A percentile compares a stretch with the other conserved stretches of the same genome.
These are phyloP conservation scores for Gryllus longicercus DNA, from an alignment of 2,888 invertebrate genomes.

Conservation along the genomic window DNA sequence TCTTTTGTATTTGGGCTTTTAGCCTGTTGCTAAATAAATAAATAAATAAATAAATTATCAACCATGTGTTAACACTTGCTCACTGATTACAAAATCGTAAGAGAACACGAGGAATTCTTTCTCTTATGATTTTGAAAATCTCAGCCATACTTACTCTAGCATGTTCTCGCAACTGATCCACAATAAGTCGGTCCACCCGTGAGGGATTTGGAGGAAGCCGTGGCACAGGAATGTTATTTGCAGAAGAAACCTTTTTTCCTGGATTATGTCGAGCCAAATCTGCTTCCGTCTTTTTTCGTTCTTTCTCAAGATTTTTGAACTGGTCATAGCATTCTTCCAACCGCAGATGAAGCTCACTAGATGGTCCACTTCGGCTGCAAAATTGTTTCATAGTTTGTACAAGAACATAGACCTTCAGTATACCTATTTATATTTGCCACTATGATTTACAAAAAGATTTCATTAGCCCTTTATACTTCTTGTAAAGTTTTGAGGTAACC, in stretches of 20 bases:
- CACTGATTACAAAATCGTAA: no score
- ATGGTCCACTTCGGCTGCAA: conserved; percentile 52
- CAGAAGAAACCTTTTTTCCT: conserved; percentile 72
- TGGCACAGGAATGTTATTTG: conserved; percentile 72
- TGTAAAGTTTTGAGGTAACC: no score
- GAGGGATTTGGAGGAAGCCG: conserved; percentile 72
- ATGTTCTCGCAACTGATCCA: conserved; percentile 76
- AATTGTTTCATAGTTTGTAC: conserved; percentile 18
- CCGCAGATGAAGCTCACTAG: conserved; percentile 63
- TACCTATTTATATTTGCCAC: no score
- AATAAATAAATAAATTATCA: no score
- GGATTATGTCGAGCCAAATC: conserved; percentile 73
- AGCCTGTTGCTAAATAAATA: no score
- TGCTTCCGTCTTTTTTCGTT: conserved; percentile 75
- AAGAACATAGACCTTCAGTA: conserved; percentile 19
- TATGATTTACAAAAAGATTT: no score
- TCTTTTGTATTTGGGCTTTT: no score
- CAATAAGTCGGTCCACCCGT: conserved; percentile 71
- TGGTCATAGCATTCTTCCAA: conserved; percentile 77
- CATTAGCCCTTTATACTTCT: no score
- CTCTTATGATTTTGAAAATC: no score
- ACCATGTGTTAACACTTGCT: no score
- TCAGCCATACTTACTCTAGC: conserved; percentile 49
- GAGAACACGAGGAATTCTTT: no score
- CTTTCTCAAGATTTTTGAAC: conserved; percentile 73